Evolutionary conservation across 2,113 vertebrate genomes (phyloP), one percentile per base, ranked within the genome.

Genomic region (Apus apus): DNA sequence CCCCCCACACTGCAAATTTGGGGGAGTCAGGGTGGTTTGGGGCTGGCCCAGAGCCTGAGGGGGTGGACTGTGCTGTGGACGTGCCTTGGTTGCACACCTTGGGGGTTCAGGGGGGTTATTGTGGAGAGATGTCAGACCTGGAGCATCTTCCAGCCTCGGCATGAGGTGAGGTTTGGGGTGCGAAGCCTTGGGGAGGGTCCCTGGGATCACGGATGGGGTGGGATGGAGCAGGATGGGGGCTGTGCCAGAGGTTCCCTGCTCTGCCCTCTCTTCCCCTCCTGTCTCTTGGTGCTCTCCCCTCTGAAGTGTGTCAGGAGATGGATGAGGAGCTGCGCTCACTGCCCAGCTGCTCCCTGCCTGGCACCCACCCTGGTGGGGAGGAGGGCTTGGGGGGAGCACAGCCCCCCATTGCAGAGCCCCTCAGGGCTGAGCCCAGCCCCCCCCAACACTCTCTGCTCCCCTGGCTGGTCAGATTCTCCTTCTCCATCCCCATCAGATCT

Each of bases 21-120:
- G 27, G 3, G 51, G 25, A 15, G 26, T 15, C 26, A 3, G 25
- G 43, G 13, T 30, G 19, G 2, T 23, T 58, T n/a, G 57, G 30
- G 43, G 26, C 38, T 75, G 54, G 15, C 18, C 20, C 1, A 2
- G 22, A 57, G 65, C 43, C 21, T 34, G 25, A 17, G 29, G 25
- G 30, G 23, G 12, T 51, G 72, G 19, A 19, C 27, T 53, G 0
- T 26, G 22, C 20, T 14, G 11, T 38, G n/a, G 9, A 5, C 8
- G 21, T 36, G 50, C 27, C 23, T 29, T 1, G 1, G 32, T 29
- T 86, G 20, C 32, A 19, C 32, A 11, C 5, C 11, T 51, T 38
- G 36, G 15, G 57, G 40, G 25, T 2, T 17, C 0, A 1, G 19
- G 12, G 60, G 43, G 10, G 18, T 8, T 15, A 11, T 21, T 13